These are phyloP conservation scores for Pammene fasciana DNA, from an alignment of 2,888 invertebrate species.

Conservation along the genomic window DNA sequence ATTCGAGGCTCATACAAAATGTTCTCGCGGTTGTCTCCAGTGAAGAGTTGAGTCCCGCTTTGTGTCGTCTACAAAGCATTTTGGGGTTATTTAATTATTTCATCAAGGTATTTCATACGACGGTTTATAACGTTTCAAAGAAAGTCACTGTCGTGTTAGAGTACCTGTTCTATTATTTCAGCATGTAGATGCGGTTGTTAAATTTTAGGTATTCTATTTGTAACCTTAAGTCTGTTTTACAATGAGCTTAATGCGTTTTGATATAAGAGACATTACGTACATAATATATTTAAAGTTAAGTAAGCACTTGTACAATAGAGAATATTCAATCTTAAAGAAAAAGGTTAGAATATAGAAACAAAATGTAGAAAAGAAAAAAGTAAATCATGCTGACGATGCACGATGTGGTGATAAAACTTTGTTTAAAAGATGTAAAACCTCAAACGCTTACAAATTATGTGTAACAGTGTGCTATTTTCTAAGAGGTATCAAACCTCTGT, in stretches of 20 bases:
- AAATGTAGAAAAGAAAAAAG: too few relatives aligned
- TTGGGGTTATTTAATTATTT: constrained; percentile 30
- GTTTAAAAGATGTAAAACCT: too few relatives aligned
- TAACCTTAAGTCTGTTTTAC: neutral
- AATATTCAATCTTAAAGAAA: too few relatives aligned
- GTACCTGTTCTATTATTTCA: constrained; percentile 14
- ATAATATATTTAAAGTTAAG: too few relatives aligned
- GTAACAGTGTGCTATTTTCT: too few relatives aligned
- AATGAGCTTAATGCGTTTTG: neutral
- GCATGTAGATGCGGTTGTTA: neutral
- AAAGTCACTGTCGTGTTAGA: constrained; percentile 7
- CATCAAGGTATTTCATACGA: constrained; percentile 26
- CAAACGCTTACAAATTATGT: too few relatives aligned
- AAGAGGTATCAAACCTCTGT: too few relatives aligned
- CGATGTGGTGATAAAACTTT: too few relatives aligned
- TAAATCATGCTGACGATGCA: too few relatives aligned
- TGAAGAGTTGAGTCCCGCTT: constrained; percentile 30
- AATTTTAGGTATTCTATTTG: constrained; percentile 10
- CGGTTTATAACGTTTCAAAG: constrained; percentile 14
- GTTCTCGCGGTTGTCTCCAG: constrained; percentile 28
- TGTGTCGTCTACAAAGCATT: constrained; percentile 31
- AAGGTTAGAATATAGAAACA: too few relatives aligned
- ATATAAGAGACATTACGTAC: neutral
- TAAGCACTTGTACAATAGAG: too few relatives aligned
- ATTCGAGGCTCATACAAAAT: constrained; percentile 40